Base-by-base conservation (phyloP, 2,888 invertebrate genomes). In the Schizaphis graminum region DNA sequence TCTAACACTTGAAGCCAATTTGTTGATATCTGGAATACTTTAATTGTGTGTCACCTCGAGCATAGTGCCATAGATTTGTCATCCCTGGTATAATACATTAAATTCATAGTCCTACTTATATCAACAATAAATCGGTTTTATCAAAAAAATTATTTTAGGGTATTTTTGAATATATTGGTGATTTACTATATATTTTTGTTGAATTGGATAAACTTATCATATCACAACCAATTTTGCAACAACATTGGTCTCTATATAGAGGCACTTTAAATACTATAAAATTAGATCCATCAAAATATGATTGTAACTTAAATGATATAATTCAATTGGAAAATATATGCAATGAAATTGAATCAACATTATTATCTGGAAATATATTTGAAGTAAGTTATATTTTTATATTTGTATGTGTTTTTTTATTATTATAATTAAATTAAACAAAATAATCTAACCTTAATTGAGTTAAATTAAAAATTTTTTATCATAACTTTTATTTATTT, bases 181-280 rank as follows among this genome's bases (percentile, higher is more conserved):
- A 96, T 94, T 95, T 97, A 57, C 95, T 97, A n/a, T 95, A 96
- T 4, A 95, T 96, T 21, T 95, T 97, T 77, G 96, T 97, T n/a
- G 96, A 96, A 28, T 96, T 98, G 94, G 98, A 98, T 95, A 96
- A 97, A 95, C 96, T 97, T 44, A 96, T 98, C 67, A 96, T 96
- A 88, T 96, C 96, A 91, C 97, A 97, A 94, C 96, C 96, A 0
- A 96, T 96, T 1, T 96, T 97, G 89, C 96, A 97, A 92, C 96
- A 97, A 95, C 98, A 98, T 95, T 99, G 98, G 98, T 97, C 97
- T 92, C 96, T 97, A 56, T 99, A 98, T 95, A 97, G 97, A 95
- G 97, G 98, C 96, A 97, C 97, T 95, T 96, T 98, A 0, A 97
- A 97, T 95, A 97, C 97, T 57, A 97, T 97, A 57, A 96, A 97